Conservation (phyloP, 64 coral and sea anemone genomes). For the Actinia tenebrosa region DNA sequence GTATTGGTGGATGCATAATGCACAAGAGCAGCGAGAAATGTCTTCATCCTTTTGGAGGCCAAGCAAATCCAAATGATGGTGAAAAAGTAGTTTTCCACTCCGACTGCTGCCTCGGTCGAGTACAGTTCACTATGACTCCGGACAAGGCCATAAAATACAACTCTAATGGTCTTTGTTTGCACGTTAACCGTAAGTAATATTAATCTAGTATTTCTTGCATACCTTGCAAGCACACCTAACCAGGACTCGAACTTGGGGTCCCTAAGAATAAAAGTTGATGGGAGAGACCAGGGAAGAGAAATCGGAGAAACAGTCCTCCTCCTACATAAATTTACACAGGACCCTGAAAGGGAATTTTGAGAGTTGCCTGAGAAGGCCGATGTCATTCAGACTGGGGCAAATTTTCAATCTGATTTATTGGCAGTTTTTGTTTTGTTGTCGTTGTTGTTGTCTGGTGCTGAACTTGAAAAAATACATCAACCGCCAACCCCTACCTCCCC, state of each 20-base stretch:
- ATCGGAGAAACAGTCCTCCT: too few species aligned
- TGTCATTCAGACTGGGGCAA: too few species aligned
- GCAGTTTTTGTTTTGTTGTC: too few species aligned
- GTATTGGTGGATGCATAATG: not conserved
- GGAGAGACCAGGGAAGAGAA: too few species aligned
- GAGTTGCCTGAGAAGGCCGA: too few species aligned
- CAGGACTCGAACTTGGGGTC: too few species aligned
- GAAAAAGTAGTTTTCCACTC: slow-evolving; percentile 11
- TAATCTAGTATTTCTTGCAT: not conserved
- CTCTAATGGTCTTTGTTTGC: not conserved
- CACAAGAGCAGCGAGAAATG: slow-evolving; percentile 2
- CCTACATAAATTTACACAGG: not conserved
- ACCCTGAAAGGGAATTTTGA: too few species aligned
- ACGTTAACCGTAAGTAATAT: slow-evolving; percentile 9
- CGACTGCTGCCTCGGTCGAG: slow-evolving; percentile 8
- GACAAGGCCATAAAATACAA: not conserved
- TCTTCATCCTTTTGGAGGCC: not conserved
- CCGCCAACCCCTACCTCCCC: not conserved
- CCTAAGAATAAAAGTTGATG: too few species aligned
- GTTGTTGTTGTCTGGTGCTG: too few species aligned
- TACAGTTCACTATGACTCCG: not conserved
- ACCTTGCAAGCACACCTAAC: too few species aligned
- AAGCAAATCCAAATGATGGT: not conserved
- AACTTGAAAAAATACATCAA: too few species aligned
- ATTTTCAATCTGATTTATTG: too few species aligned